phyloP scores from a whole-genome alignment of 2,888 invertebrate genomes.

The Exocentrus adspersus region DNA sequence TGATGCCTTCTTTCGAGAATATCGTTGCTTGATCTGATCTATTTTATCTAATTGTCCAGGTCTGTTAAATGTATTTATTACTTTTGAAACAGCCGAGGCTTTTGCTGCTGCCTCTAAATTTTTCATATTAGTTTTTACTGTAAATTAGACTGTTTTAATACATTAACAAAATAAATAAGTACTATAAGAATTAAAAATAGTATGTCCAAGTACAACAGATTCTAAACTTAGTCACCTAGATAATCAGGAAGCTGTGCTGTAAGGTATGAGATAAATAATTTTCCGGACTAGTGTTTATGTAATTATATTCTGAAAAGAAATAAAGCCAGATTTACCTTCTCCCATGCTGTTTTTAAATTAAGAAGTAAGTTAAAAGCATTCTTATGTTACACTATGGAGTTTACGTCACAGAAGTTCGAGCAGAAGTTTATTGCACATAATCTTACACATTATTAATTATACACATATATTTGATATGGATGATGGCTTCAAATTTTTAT shows the following conservation, averaged over 20 bases:
- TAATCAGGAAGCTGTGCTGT: no score
- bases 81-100: conserved; percentile 81
- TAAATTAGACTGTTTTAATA: background rate
- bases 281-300: background rate
- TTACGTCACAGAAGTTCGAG: no score
- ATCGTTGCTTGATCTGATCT: conserved; percentile 80
- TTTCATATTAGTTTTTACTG: conserved; percentile 65
- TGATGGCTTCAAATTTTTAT: background rate
- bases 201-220: background rate
- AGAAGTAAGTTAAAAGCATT: background rate
- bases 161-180: background rate
- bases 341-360: background rate
- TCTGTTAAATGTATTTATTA: conserved; percentile 91
- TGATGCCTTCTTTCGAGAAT: conserved; percentile 84
- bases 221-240: background rate
- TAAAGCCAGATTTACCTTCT: conserved; percentile 1
- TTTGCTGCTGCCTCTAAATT: conserved; percentile 83
- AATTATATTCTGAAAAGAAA: background rate
- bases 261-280: background rate
- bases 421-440: background rate
- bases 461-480: background rate
- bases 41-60: conserved; percentile 96
- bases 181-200: background rate
- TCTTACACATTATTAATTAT: background rate
- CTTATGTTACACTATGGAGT: background rate